A percentile compares a stretch with the other conserved stretches of the same genome.
These are phyloP conservation scores for Synergus itoensis DNA, from an alignment of 2,888 invertebrate species.

Conservation along the genomic window DNA sequence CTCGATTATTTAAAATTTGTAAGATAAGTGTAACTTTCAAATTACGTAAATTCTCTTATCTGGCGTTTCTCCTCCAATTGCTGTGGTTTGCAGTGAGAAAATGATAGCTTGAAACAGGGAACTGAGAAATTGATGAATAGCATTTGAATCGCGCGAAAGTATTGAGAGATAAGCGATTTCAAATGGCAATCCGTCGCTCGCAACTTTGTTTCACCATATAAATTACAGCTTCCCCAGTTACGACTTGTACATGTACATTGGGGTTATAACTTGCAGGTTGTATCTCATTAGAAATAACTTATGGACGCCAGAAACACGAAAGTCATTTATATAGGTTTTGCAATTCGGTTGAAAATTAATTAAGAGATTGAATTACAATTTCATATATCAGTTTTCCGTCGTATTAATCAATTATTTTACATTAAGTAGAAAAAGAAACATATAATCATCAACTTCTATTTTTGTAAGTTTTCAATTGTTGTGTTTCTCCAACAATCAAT, in stretches of 20 bases:
- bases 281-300: slow-evolving; percentile 23
- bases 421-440: not conserved
- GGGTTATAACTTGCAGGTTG: slow-evolving; percentile 26
- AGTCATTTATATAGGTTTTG: slow-evolving; percentile 24
- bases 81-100: slow-evolving; percentile 32
- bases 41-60: slow-evolving; percentile 41
- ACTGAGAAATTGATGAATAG: slow-evolving; percentile 41
- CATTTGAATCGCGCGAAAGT: slow-evolving; percentile 38
- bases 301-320: not conserved
- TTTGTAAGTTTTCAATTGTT: not conserved
- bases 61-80: slow-evolving; percentile 37
- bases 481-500: not conserved
- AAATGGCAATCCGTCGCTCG: slow-evolving; percentile 38
- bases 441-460: not conserved
- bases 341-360: slow-evolving; percentile 17
- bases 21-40: slow-evolving; percentile 38
- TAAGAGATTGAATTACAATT: not conserved
- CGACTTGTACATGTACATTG: slow-evolving; percentile 5
- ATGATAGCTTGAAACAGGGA: slow-evolving; percentile 33
- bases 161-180: slow-evolving; percentile 40
- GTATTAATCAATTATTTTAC: not conserved
- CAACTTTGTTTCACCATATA: slow-evolving; percentile 41
- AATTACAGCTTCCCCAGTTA: slow-evolving; percentile 31
- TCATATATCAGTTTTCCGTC: not conserved
- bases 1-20: slow-evolving; percentile 31